Percentiles rank a stretch among this genome's conserved stretches.
Conservation (phyloP, 2,797 vertebrate genomes). For the Characodon lateralis region DNA sequence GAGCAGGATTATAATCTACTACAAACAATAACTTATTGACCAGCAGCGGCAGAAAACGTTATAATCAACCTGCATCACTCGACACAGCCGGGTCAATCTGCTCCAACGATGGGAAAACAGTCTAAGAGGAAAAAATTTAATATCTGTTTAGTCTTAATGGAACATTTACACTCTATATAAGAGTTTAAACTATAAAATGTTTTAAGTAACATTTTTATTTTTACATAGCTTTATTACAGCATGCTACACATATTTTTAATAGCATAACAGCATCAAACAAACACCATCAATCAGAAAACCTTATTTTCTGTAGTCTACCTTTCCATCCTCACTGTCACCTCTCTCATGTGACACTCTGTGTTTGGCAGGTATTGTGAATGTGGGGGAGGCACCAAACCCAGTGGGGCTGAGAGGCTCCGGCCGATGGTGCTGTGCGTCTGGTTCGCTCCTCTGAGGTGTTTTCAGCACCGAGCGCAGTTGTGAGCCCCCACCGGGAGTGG, state of each 20-base stretch:
- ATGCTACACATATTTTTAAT: background rate
- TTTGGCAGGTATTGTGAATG: slow-evolving; percentile 25
- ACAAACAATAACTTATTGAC: background rate
- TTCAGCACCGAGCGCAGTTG: slow-evolving; percentile 73
- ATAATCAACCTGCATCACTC: slow-evolving; percentile 56
- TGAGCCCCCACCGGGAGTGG: slow-evolving; percentile 50
- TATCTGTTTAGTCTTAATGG: background rate
- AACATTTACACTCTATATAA: background rate
- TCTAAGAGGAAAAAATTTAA: slow-evolving; percentile 51
- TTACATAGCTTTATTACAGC: background rate
- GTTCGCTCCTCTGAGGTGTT: slow-evolving; percentile 70
- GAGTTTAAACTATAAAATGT: too few relatives aligned
- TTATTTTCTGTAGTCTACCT: slow-evolving; percentile 37
- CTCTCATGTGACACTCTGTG: background rate
- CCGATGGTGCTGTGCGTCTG: slow-evolving; percentile 24
- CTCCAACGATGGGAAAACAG: slow-evolving; percentile 66
- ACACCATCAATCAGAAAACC: background rate
- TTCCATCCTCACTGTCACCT: slow-evolving; percentile 18
- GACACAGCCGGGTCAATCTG: slow-evolving; percentile 44
- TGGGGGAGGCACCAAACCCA: slow-evolving; percentile 63
- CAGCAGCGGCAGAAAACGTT: background rate
- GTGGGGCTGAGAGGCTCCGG: slow-evolving; percentile 55
- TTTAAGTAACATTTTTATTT: too few relatives aligned
- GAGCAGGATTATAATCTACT: background rate
- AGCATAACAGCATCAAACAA: background rate